Evolutionary conservation across 2,113 vertebrate genomes (phyloP).

Genomic region (Epinephelus lanceolatus): DNA sequence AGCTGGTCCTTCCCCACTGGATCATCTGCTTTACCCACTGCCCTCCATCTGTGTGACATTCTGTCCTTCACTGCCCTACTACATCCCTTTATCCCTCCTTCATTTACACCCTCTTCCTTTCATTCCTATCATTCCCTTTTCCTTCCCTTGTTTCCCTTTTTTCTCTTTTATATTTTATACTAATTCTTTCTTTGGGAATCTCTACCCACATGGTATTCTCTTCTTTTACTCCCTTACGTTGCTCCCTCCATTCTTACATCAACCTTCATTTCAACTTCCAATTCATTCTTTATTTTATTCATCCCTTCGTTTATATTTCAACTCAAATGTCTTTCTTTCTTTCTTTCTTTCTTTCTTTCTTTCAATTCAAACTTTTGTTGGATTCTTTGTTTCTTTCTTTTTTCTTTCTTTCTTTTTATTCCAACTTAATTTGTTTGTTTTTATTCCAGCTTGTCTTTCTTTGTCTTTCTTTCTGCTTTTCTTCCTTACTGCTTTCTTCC

Average conservation of each 20-base stretch:
- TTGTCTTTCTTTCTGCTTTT: background rate
- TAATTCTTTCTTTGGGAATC: background rate
- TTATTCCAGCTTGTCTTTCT: background rate
- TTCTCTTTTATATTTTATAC: background rate
- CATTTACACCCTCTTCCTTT: background rate
- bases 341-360: background rate
- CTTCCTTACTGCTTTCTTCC: background rate
- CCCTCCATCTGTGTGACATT: slow-evolving; percentile 2
- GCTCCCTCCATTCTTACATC: background rate
- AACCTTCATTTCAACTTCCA: background rate
- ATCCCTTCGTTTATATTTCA: background rate
- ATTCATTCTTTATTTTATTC: background rate
- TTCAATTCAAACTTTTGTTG: background rate
- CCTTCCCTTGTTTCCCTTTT: background rate
- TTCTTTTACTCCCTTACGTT: background rate
- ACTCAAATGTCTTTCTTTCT: background rate
- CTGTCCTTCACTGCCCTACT: background rate
- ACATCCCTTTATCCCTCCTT: background rate
- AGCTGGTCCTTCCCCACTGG: slow-evolving; percentile 4
- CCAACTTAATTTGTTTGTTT: too few relatives aligned
- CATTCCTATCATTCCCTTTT: too few relatives aligned
- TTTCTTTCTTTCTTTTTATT: background rate
- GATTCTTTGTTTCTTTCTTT: background rate
- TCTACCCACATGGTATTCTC: background rate
- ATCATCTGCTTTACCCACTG: background rate